Base-by-base conservation (phyloP, 2,113 vertebrate genomes). In the Embiotoca jacksoni region DNA sequence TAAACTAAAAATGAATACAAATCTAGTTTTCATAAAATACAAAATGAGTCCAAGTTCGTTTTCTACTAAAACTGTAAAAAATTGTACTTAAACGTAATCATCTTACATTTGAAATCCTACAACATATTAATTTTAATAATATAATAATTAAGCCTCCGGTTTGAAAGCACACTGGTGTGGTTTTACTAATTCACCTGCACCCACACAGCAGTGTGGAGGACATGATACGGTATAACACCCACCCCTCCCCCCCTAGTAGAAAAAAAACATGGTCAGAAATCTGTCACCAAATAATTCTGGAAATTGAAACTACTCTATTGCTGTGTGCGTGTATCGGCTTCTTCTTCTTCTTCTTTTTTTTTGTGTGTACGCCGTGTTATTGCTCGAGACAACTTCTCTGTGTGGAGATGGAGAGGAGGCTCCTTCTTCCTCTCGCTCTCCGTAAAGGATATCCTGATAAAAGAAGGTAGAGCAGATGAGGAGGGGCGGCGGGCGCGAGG, bases 271-370 rank as follows among this genome's bases (percentile, higher is more conserved):
- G 35, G 16, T 65, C 61, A n/a, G 41, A 84, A 86, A 77, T 66
- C 70, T 59, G 3, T 63, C 56, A 32, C 56, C 84, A 90, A 88
- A 93, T 92, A 89, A 88, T 88, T 90, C 85, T 87, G 90, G 90
- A 89, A 94, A 94, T 92, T 90, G 83, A 92, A 94, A 93, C 84
- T 92, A 65, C 92, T 93, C 90, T 91, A 89, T 90, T 93, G 89
- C 81, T 1, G 78, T 13, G 57, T 66, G 78, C 13, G 57, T 66
- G 75, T 84, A 86, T 82, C 82, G 41, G 84, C 81, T 61, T 23
- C 23, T 23, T 23, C 23, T 23, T 23, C 23, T 23, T 23, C 23
- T 23, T 23, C 23, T 23, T 23, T 23, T 23, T 23, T 5, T 3
- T 72, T 82, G 88, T 86, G 87, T 87, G 78, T 77, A 76, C 9